Conservation (phyloP, 2,888 invertebrate genomes). For the Yponomeuta evonymella region DNA sequence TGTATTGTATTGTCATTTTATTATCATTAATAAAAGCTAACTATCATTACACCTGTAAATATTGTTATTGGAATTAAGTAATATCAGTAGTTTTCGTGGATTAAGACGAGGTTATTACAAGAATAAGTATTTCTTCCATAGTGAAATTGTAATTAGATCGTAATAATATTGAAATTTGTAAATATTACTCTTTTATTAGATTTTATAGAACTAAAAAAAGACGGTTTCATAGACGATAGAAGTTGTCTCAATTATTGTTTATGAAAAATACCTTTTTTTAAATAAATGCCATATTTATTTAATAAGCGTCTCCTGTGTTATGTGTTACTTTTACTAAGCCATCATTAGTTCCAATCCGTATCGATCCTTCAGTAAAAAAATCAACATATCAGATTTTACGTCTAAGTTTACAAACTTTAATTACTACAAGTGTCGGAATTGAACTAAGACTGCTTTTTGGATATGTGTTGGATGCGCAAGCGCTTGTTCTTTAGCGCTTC, state of each 20-base stretch:
- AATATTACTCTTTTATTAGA: slow-evolving; percentile 62
- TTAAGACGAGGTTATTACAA: slow-evolving; percentile 47
- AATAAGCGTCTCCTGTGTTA: slow-evolving; percentile 48
- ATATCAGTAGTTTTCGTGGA: slow-evolving; percentile 50
- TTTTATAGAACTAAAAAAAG: slow-evolving; percentile 45
- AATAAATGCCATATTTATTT: slow-evolving; percentile 74
- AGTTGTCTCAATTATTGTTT: slow-evolving; percentile 51
- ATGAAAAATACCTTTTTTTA: slow-evolving; percentile 60
- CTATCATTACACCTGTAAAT: slow-evolving; percentile 47
- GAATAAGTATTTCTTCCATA: slow-evolving; percentile 67
- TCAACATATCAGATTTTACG: slow-evolving; percentile 45
- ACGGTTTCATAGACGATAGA: slow-evolving; percentile 62
- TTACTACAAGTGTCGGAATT: slow-evolving; percentile 55
- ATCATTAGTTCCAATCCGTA: background rate
- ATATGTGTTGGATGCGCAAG: slow-evolving; percentile 32
- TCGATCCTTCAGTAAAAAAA: slow-evolving; percentile 18
- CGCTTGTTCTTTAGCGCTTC: slow-evolving; percentile 28
- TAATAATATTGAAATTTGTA: slow-evolving; percentile 41
- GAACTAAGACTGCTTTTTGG: slow-evolving; percentile 69
- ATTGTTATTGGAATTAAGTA: slow-evolving; percentile 61
- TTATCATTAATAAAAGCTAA: slow-evolving; percentile 45
- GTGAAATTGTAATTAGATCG: slow-evolving; percentile 46
- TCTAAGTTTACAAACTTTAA: slow-evolving; percentile 16
- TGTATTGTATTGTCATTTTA: slow-evolving; percentile 40
- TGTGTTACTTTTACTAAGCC: background rate